Percentiles rank a stretch among this genome's conserved stretches.
Conservation (phyloP, 2,113 vertebrate species). For the Anas platyrhynchos region DNA sequence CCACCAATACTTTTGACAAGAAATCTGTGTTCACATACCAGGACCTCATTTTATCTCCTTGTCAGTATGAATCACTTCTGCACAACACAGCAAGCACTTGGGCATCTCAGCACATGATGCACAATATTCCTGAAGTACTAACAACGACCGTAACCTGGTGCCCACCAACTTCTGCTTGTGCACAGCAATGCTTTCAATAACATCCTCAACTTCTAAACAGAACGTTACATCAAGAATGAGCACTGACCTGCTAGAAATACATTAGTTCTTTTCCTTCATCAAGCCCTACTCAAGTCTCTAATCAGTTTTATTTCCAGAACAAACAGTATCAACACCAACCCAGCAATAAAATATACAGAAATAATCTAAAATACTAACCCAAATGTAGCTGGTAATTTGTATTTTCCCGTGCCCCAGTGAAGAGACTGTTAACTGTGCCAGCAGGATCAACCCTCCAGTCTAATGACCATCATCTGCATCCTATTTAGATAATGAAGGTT, state of each 20-base stretch:
- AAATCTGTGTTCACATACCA: background rate
- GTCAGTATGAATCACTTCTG: background rate
- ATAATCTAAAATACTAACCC: background rate
- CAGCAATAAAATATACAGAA: background rate
- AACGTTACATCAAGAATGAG: background rate
- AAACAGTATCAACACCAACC: background rate
- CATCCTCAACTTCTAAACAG: background rate
- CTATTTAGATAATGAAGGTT: conserved; percentile 76
- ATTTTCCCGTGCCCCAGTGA: conserved; percentile 53
- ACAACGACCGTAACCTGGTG: background rate
- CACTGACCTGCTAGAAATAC: background rate
- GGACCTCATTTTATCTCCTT: background rate
- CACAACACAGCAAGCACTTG: background rate
- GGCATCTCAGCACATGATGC: background rate
- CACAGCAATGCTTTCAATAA: background rate
- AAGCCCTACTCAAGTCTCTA: background rate
- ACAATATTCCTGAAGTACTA: background rate
- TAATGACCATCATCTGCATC: conserved; percentile 76
- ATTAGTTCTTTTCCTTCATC: background rate
- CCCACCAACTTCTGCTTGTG: background rate
- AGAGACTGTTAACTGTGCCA: conserved; percentile 59
- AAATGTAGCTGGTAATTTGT: conserved; percentile 54
- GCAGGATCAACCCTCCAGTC: conserved; percentile 68
- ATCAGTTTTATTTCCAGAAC: background rate
- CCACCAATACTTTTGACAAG: background rate